Evolutionary conservation across 2,113 vertebrate species (phyloP), one percentile per base, ranked within the genome.

Genomic region (Trogon melanurus): DNA sequence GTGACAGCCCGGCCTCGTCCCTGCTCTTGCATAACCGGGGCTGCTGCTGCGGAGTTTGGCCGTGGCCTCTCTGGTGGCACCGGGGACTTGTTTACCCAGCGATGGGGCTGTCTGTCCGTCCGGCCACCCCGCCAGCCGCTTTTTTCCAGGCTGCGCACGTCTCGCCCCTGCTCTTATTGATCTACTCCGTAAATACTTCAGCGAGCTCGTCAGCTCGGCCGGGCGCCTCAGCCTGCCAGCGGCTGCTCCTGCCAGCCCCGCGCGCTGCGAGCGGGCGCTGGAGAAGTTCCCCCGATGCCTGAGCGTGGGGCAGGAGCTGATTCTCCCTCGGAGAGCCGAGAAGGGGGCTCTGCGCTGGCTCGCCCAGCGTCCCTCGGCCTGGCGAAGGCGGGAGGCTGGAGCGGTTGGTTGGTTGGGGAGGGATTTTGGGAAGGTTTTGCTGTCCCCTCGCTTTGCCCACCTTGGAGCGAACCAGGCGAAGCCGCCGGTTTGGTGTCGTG

Each of bases 191-290:
- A 21, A 80, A 84, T 84, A 76, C 85, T 95, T 86, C 1, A 4
- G 69, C 25, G 51, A 89, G 88, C 85, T 86, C 84, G 71, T 83
- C 95, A 83, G 93, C 91, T 91, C 91, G 88, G 89, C 93, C 16
- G 62, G n/a, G 76, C 57, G 44, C 67, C 58, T 53, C 17, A 67
- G n/a, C 48, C 74, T 60, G 10, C 48, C 19, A 82, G 92, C 85
- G 94, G 92, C 95, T 50, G 86, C 89, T 75, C 91, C 71, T 94
- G 91, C 89, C 95, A 91, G 88, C 54, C 2, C 2, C 3, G 69
- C 15, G 18, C 13, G 19, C 92, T 19, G 61, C 48, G 67, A 64
- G 18, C 67, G 22, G 16, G 82, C 9, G 9, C 36, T 10, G 90
- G 86, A 2, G 72, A 75, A 95, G 85, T 85, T 95, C 87, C 71